Evolutionary conservation across 2,888 invertebrate genomes (phyloP), one percentile per base, ranked within the genome.

Genomic region (Hemithea aestivaria): DNA sequence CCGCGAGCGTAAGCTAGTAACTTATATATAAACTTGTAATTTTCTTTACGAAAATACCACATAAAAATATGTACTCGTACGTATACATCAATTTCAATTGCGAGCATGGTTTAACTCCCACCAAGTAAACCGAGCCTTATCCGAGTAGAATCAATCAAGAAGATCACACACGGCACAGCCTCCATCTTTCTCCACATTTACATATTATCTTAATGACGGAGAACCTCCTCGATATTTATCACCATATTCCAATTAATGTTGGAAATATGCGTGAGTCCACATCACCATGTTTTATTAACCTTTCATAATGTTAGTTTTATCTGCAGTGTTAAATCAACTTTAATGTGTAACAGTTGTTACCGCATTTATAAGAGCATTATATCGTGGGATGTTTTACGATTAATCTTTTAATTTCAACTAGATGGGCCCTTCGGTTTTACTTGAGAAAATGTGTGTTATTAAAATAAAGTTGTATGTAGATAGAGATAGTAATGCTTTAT

Each of bases 141-240:
- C 73, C 60, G 60, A 56, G 58, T 61, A 40, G 61, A 64, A 76
- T 78, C 75, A 72, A 75, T 77, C 77, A 77, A 62, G 58, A 49
- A 20, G 30, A 61, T 59, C 63, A 57, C 48, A 49, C 58, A 16
- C 16, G 16, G 16, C 47, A 74, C 72, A 69, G 73, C 76, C 66
- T 57, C 61, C 58, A 43, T 66, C 66, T 68, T 63, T 66, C 57
- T 59, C 53, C 49, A 63, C 66, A 76, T 79, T 78, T 72, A 67
- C 78, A 79, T 78, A 72, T 78, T 79, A 79, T 78, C 78, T 78
- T 73, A 74, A 73, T 78, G 74, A 78, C 75, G 74, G 74, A 75
- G 69, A 73, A 69, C 70, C 70, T 65, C 60, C 70, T 62, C 69
- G 53, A 59, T 57, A 72, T 69, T 76, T 79, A 79, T 78, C 79